Percentiles rank a stretch among this genome's conserved stretches.
These are phyloP conservation scores for Schizopygopsis pylzovi DNA, from an alignment of 2,797 vertebrate species.

Conservation along the genomic window DNA sequence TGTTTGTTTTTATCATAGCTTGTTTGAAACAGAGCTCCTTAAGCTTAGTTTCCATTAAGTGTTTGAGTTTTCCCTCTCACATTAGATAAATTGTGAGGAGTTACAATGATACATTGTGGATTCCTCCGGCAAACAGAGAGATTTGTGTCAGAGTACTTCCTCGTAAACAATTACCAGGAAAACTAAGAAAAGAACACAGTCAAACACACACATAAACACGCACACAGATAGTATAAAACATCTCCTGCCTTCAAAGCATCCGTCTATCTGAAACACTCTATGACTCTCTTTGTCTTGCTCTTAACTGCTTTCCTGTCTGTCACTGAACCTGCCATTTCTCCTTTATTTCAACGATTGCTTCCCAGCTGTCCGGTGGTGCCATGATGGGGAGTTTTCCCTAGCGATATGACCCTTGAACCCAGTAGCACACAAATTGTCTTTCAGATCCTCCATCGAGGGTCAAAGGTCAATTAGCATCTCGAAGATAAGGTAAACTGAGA, in stretches of 20 bases:
- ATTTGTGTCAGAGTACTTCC: conserved; percentile 13
- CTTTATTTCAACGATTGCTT: conserved; percentile 66
- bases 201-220: neutral
- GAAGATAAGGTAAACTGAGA: conserved; percentile 33
- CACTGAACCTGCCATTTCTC: conserved; percentile 52
- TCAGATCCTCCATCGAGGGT: conserved; percentile 39
- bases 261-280: neutral
- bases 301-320: conserved; percentile 9
- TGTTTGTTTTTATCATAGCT: conserved; percentile 24
- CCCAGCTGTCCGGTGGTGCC: conserved; percentile 45
- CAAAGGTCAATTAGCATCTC: conserved; percentile 51
- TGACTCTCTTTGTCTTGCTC: neutral
- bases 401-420: conserved; percentile 58
- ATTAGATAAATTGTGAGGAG: conserved; percentile 20
- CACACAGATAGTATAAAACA: conserved; percentile 4
- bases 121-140: conserved; percentile 22
- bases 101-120: conserved; percentile 8
- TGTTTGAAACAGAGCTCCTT: conserved; percentile 26
- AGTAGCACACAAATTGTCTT: conserved; percentile 37
- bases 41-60: conserved; percentile 9
- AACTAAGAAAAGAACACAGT: conserved; percentile 32
- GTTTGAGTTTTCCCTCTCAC: conserved; percentile 34
- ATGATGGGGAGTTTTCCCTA: conserved; percentile 25
- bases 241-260: conserved; percentile 16
- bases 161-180: neutral